Evolutionary conservation across 2,797 vertebrate genomes (phyloP).

Genomic region (Lophotriccus pileatus): DNA sequence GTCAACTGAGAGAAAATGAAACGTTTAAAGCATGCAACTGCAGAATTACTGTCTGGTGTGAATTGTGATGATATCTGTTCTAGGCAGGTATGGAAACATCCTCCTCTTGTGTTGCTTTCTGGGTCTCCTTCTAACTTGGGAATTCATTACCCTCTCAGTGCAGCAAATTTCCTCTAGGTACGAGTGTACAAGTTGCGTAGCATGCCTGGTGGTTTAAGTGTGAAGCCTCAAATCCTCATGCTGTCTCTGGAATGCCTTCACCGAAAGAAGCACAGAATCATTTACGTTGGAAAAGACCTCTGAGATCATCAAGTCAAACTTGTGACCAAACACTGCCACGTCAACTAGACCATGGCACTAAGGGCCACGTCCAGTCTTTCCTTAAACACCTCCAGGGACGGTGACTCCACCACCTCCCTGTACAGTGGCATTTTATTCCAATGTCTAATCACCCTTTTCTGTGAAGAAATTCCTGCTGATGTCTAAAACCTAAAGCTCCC

Average conservation of each 20-base stretch:
- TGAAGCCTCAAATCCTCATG: not conserved
- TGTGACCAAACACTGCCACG: fast-evolving
- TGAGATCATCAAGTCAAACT: not conserved
- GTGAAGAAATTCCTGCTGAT: not conserved
- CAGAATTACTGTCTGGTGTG: not conserved
- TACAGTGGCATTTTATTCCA: not conserved
- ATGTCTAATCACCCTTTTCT: not conserved
- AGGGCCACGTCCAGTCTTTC: not conserved
- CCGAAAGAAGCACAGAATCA: not conserved
- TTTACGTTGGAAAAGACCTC: not conserved
- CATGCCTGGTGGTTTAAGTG: fast-evolving
- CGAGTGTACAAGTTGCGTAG: fast-evolving
- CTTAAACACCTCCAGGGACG: not conserved
- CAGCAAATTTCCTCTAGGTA: not conserved
- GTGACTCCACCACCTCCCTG: not conserved
- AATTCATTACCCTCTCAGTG: not conserved
- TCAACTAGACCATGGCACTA: not conserved
- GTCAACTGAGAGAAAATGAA: not conserved
- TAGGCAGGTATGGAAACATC: too few species aligned
- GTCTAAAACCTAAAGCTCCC: not conserved
- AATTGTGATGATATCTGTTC: not conserved
- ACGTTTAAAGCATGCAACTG: not conserved
- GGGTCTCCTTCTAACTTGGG: fast-evolving
- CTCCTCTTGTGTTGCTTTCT: fast-evolving
- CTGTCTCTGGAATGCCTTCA: not conserved